These are phyloP conservation scores for Cotesia glomerata DNA, from an alignment of 1,140 invertebrate species.

Conservation along the genomic window DNA sequence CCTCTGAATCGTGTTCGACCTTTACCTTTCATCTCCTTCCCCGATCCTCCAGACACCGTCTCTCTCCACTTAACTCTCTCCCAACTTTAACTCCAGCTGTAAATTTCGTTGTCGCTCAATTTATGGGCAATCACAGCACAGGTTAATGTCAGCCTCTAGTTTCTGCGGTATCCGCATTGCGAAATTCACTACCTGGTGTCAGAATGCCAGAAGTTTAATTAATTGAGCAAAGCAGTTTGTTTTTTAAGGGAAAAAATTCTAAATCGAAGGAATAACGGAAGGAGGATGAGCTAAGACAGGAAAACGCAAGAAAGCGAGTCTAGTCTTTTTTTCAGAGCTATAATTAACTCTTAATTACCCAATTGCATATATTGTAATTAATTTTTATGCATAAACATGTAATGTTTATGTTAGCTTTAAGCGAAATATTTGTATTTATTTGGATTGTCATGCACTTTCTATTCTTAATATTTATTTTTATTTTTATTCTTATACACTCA, in stretches of 20 bases:
- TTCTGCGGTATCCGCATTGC: too few relatives aligned
- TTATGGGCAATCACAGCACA: too few relatives aligned
- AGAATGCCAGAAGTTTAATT: too few relatives aligned
- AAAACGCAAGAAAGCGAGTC: not conserved
- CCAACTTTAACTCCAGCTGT: not conserved
- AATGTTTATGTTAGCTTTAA: not conserved
- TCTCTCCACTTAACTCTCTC: not conserved
- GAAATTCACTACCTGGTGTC: too few relatives aligned
- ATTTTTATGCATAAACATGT: not conserved
- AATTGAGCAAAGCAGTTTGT: too few relatives aligned
- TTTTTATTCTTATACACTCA: not conserved
- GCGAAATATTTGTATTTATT: not conserved
- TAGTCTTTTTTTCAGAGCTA: not conserved
- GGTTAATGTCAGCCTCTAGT: too few relatives aligned
- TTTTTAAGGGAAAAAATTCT: too few relatives aligned
- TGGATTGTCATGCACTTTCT: not conserved
- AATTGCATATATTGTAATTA: not conserved
- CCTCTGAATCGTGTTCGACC: not conserved
- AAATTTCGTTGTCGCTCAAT: too few relatives aligned
- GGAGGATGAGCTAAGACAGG: too few relatives aligned
- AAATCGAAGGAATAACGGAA: too few relatives aligned
- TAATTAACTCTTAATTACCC: not conserved
- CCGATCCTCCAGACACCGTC: not conserved
- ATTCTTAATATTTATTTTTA: not conserved
- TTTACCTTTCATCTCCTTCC: constrained; percentile 11